Base-by-base conservation (phyloP, 92 coral and sea anemone genomes). In the Epizoanthus ramosus region DNA sequence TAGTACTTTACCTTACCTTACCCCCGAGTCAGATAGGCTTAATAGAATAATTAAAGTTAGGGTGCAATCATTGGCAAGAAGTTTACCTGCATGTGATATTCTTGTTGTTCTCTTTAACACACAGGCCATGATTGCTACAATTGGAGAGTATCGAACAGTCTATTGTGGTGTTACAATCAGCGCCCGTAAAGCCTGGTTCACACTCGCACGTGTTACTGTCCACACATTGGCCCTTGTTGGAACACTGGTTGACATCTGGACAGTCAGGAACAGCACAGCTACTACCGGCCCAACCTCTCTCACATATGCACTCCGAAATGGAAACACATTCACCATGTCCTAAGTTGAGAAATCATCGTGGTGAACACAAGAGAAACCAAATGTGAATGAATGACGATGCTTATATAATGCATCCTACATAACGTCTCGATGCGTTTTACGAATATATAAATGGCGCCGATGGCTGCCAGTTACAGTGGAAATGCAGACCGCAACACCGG, bases 91-190 rank as follows among this genome's bases (percentile, higher is more conserved):
- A 85, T 35, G 81, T 72, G 73, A 58, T 65, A 9, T 63, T 85
- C 23, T 61, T 33, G 9, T 24, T 68, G 23, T 73, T 71, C 24
- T 33, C 74, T 54, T 63, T 63, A 58, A 79, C 65, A 41, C 92
- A 89, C 18, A 73, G 68, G 33, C 94, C 94, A 8, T 88, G 85
- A 1, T 74, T 72, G 37, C 89, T 85, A 64, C 89, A 91, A 76
- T 91, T 88, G 9, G 70, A 79, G 18, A 91, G 56, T 37, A 45
- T 74, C 15, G 64, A 28, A 71, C 94, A 91, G 60, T 81, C 90
- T 10, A 83, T 63, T 5, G 73, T 23, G 8, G 15, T 31, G 65
- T 83, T 88, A 60, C 94, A 91, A 67, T 64, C 84, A 16, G 50
- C 63, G 1, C 90, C 89, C 45, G 59, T 59, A 25, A 41, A 88